Base-by-base conservation (phyloP, 2,888 invertebrate genomes). In the Halocaridina rubra region DNA sequence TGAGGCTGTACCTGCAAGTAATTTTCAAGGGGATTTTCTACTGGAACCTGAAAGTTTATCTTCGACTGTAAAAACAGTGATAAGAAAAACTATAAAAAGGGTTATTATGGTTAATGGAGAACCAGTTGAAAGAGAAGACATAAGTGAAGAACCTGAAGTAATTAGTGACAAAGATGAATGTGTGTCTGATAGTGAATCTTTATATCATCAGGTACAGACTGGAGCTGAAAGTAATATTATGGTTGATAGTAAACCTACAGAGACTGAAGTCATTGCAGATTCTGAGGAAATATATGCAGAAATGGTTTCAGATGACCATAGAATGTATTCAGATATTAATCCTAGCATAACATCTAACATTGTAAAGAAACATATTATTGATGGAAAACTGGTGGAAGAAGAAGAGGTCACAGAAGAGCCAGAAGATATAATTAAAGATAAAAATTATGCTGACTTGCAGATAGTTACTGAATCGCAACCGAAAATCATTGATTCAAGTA, bases 341-440 rank as follows among this genome's bases (percentile, higher is more conserved):
- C n/a, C n/a, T n/a, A n/a, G n/a, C n/a, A n/a, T n/a, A n/a, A n/a
- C n/a, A n/a, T n/a, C n/a, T n/a, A n/a, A n/a, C n/a, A n/a, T n/a
- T n/a, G n/a, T n/a, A n/a, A 76, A 30, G 76, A 61, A 32, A 59
- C 32, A 59, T 22, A 76, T 61, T 29, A 32, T 19, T 59, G 76
- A 76, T 22, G 67, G 79, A 8, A 69, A 67, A 53, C 67, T 16
- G 2, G 33, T 64, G 59, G 64, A 16, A 64, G 13, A 22, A 33
- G 77, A 77, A 3, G 39, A 39, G n/a, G 72, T 72, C 8, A 39
- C 22, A 32, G 81, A 81, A 57, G 76, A 81, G 8, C 81, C 81
- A 22, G 80, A 84, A 74, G 78, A 86, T 4, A 29, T 72, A 10
- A 84, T 76, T 76, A 64, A 61, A 19, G 81, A 82, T 79, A 81